phyloP scores from a whole-genome alignment of 2,888 invertebrate species.

The Xestia xanthographa region DNA sequence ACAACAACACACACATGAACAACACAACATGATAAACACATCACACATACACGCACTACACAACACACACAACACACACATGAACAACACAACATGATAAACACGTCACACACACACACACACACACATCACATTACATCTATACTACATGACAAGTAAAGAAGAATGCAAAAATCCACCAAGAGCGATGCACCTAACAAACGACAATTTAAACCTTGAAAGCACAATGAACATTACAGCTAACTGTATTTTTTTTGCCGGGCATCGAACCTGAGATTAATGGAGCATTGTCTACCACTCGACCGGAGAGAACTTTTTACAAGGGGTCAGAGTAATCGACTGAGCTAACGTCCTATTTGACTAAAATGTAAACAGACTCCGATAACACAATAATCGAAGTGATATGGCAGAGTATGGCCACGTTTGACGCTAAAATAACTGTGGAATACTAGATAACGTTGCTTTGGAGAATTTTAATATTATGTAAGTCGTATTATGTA shows the following conservation, averaged over 20 bases:
- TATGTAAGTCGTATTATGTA: too few relatives aligned
- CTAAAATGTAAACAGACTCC: slow-evolving; percentile 43
- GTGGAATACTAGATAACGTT: slow-evolving; percentile 27
- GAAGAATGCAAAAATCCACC: too few relatives aligned
- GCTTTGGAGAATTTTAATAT: too few relatives aligned
- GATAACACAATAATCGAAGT: slow-evolving; percentile 37
- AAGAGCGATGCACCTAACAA: too few relatives aligned
- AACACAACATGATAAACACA: too few relatives aligned
- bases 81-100: too few relatives aligned
- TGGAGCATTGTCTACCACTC: slow-evolving; percentile 45
- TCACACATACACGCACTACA: too few relatives aligned
- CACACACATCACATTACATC: too few relatives aligned
- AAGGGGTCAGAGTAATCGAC: slow-evolving; percentile 32
- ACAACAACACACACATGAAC: too few relatives aligned
- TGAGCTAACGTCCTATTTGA: slow-evolving; percentile 30
- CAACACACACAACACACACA: too few relatives aligned
- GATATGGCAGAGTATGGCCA: slow-evolving; percentile 35
- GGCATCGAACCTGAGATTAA: slow-evolving; percentile 59
- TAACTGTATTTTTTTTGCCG: slow-evolving; percentile 37
- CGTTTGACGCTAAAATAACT: slow-evolving; percentile 35
- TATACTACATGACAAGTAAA: too few relatives aligned
- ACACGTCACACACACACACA: too few relatives aligned
- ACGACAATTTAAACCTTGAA: slow-evolving; percentile 17
- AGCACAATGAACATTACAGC: slow-evolving; percentile 17
- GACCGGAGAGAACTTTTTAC: slow-evolving; percentile 24